phyloP scores from a whole-genome alignment of 1,140 invertebrate genomes.

The Meloidogyne chitwoodi region DNA sequence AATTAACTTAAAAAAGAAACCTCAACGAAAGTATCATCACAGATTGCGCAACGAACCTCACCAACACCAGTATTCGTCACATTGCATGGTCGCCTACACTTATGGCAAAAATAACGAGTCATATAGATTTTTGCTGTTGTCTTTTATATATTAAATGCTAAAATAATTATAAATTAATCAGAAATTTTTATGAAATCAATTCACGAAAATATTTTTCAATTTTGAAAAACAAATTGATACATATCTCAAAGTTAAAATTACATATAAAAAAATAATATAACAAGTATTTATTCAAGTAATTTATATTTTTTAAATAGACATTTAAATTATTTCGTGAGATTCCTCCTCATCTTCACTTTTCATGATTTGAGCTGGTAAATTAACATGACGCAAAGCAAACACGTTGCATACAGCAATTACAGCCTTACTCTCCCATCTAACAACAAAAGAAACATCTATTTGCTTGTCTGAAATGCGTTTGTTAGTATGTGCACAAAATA shows the following conservation, averaged over 20 bases:
- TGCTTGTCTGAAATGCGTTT: background rate
- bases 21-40: background rate
- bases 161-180: too few relatives aligned
- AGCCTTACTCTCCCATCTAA: constrained; percentile 1
- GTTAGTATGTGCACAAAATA: too few relatives aligned
- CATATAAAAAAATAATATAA: background rate
- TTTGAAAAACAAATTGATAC: too few relatives aligned
- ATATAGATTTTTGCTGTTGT: background rate
- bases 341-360: background rate
- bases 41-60: background rate
- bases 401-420: constrained; percentile 1
- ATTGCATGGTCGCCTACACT: background rate
- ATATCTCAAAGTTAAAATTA: too few relatives aligned
- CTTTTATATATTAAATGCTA: too few relatives aligned
- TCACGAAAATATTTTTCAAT: too few relatives aligned
- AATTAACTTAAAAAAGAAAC: background rate
- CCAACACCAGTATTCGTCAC: background rate
- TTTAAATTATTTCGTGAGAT: background rate
- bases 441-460: background rate
- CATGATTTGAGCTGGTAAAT: background rate
- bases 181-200: too few relatives aligned
- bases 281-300: background rate
- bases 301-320: background rate
- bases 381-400: background rate
- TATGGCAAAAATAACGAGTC: constrained; percentile 11